These are phyloP conservation scores for Chaenogobius annularis DNA, from an alignment of 2,113 vertebrate genomes.

Conservation along the genomic window DNA sequence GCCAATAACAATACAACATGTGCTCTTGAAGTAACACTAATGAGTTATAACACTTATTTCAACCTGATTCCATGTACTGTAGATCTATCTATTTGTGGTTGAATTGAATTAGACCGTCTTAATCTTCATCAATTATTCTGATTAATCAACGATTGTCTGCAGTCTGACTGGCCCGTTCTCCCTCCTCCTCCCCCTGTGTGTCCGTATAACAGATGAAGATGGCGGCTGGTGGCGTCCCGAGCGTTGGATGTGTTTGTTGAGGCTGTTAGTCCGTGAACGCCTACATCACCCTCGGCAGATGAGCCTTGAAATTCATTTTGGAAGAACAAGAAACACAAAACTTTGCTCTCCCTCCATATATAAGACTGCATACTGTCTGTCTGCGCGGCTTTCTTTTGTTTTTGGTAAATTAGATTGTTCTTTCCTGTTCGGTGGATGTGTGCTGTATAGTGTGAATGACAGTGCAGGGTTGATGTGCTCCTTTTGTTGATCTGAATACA, in stretches of 20 bases:
- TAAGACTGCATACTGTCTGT: neutral
- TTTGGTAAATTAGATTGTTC: conserved; percentile 46
- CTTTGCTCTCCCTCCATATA: neutral
- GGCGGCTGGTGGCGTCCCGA: conserved; percentile 22
- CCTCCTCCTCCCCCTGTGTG: neutral
- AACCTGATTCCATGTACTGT: too few species aligned
- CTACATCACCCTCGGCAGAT: conserved; percentile 54
- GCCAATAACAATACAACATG: too few species aligned
- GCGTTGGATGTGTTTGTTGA: conserved; percentile 52
- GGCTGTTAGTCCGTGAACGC: conserved; percentile 45
- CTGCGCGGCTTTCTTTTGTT: conserved; percentile 21
- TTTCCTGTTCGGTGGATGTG: conserved; percentile 19
- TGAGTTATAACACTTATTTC: neutral
- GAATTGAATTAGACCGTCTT: neutral
- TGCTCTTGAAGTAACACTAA: neutral
- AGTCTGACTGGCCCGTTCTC: neutral
- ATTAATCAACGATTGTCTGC: neutral
- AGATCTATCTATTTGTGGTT: neutral
- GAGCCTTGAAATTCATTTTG: conserved; percentile 74
- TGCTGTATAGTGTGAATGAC: conserved; percentile 21
- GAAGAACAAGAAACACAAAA: conserved; percentile 43
- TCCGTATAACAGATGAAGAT: conserved; percentile 23
- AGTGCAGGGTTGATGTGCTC: conserved; percentile 30
- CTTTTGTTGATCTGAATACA: conserved; percentile 34
- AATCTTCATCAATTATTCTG: neutral